Evolutionary conservation across 2,888 invertebrate species (phyloP).

Genomic region (Lithophane semibrunnea): DNA sequence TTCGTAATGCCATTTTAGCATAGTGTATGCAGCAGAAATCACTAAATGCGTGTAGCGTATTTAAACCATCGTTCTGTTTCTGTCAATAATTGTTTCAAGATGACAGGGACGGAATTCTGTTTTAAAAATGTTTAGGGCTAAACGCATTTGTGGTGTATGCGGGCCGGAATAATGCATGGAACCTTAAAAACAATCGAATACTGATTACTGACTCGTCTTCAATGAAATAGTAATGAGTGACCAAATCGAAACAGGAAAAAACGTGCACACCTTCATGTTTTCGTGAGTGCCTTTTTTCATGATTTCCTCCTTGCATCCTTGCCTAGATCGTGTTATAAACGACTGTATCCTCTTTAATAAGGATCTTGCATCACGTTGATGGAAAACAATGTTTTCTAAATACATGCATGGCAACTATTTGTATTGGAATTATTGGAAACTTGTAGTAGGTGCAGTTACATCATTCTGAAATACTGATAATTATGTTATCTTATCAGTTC

Average conservation of each 20-base stretch:
- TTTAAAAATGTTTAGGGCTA: not conserved
- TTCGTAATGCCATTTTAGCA: not conserved
- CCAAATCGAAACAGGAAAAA: conserved; percentile 5
- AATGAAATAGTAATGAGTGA: conserved; percentile 15
- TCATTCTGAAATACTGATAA: not conserved
- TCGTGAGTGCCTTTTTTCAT: conserved; percentile 37
- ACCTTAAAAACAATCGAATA: not conserved
- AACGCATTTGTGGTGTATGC: not conserved
- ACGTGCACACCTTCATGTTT: conserved; percentile 13
- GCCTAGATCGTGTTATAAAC: conserved; percentile 56
- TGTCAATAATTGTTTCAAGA: not conserved
- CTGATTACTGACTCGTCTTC: not conserved
- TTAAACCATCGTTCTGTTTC: not conserved
- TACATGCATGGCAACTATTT: not conserved
- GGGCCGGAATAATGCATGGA: not conserved
- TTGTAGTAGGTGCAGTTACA: not conserved
- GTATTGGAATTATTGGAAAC: not conserved
- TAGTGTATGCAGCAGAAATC: not conserved
- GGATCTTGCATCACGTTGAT: conserved; percentile 55
- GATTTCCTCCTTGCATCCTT: conserved; percentile 57
- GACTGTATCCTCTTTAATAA: conserved; percentile 38
- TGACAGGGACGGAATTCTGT: not conserved
- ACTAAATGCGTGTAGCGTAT: not conserved
- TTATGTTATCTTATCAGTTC: too few relatives aligned
- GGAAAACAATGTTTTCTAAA: conserved; percentile 49